Evolutionary conservation across 1,140 invertebrate genomes (phyloP).

Genomic region (Apis laboriosa): DNA sequence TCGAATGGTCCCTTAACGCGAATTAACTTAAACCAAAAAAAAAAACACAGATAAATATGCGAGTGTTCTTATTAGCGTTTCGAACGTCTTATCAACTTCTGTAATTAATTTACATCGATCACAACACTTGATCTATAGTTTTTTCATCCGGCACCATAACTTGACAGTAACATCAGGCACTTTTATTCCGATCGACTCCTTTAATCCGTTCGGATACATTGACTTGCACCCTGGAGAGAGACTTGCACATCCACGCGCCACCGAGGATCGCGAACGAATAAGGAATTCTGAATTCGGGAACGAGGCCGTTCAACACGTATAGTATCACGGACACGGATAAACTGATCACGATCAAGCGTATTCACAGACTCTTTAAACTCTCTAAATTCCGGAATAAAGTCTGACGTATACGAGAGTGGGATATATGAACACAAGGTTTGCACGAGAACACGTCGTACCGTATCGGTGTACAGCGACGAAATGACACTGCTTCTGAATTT

Average conservation of each 20-base stretch:
- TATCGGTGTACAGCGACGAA: conserved; percentile 60
- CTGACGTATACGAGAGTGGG: not conserved
- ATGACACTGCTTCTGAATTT: conserved; percentile 45
- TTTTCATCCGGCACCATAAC: not conserved
- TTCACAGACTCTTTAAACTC: not conserved
- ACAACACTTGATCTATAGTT: not conserved
- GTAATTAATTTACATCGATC: not conserved
- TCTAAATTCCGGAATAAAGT: too few relatives aligned
- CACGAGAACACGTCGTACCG: conserved; percentile 54
- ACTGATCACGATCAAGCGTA: conserved; percentile 21
- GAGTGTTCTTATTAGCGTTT: not conserved
- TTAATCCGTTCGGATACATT: not conserved
- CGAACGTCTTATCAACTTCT: not conserved
- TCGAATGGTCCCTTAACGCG: too few relatives aligned
- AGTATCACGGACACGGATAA: conserved; percentile 10
- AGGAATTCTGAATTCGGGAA: not conserved
- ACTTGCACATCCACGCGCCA: not conserved
- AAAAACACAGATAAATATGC: too few relatives aligned
- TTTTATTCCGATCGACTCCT: not conserved
- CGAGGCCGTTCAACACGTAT: not conserved
- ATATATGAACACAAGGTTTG: conserved; percentile 33
- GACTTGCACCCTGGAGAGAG: not conserved
- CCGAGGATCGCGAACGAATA: conserved; percentile 11
- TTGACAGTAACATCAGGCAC: not conserved
- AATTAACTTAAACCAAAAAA: too few relatives aligned